These are phyloP conservation scores for Turnix velox DNA, from an alignment of 2,113 vertebrate species.

Conservation along the genomic window DNA sequence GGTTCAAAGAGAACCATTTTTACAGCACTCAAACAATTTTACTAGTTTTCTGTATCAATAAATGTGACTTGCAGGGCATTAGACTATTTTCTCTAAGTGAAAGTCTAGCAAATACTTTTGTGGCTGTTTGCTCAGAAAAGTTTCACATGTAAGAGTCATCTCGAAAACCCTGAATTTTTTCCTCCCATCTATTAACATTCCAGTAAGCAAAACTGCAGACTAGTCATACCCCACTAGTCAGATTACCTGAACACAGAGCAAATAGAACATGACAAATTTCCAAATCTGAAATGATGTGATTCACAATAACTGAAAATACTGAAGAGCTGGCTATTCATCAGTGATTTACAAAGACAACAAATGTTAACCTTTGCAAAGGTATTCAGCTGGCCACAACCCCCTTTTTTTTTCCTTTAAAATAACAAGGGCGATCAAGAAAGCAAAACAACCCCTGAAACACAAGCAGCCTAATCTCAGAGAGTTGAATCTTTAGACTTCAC, in stretches of 20 bases:
- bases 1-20: not conserved
- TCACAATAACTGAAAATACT: conserved; percentile 36
- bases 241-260: conserved; percentile 37
- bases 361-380: conserved; percentile 15
- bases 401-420: conserved; percentile 1
- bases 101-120: not conserved
- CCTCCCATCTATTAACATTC: conserved; percentile 32
- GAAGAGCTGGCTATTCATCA: conserved; percentile 32
- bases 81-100: not conserved
- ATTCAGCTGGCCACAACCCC: not conserved
- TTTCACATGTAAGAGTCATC: not conserved
- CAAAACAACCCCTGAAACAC: conserved; percentile 31
- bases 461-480: not conserved
- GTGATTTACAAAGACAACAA: conserved; percentile 11
- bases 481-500: conserved; percentile 5
- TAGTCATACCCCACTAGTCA: conserved; percentile 14
- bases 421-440: conserved; percentile 16
- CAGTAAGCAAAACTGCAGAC: conserved; percentile 37
- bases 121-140: not conserved
- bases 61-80: not conserved
- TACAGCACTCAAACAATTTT: not conserved
- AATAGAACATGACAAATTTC: conserved; percentile 30
- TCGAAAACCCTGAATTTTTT: not conserved
- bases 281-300: conserved; percentile 41
- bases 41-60: not conserved